Conservation (phyloP, 2,113 vertebrate species). For the Amphiprion ocellaris region DNA sequence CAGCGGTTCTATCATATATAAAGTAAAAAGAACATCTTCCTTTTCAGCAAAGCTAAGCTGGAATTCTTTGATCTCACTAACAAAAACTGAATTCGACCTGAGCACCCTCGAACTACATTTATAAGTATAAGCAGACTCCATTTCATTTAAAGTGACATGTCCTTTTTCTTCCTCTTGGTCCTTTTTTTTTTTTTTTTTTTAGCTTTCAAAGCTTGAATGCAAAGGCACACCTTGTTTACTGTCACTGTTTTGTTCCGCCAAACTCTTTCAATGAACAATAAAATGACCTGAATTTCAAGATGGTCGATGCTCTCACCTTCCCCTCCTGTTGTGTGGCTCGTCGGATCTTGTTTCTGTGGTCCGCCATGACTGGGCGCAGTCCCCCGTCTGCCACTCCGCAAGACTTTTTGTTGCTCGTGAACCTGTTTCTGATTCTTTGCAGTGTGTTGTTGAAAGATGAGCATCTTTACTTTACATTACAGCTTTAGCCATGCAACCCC, state of each 20-base stretch:
- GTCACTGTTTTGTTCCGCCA: conserved; percentile 75
- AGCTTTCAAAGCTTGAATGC: conserved; percentile 65
- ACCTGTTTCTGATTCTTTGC: conserved; percentile 90
- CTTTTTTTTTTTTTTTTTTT: conserved; percentile 57
- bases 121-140: conserved; percentile 67
- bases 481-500: conserved; percentile 91
- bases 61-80: conserved; percentile 87
- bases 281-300: conserved; percentile 83
- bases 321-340: conserved; percentile 83
- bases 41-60: conserved; percentile 78
- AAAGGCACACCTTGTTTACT: conserved; percentile 78
- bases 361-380: conserved; percentile 92
- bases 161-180: conserved; percentile 62
- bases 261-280: conserved; percentile 83
- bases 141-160: conserved; percentile 71
- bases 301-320: conserved; percentile 92
- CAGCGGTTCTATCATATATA: conserved; percentile 65
- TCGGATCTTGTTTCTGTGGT: conserved; percentile 82
- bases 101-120: conserved; percentile 81
- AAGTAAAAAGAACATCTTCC: conserved; percentile 63
- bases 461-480: conserved; percentile 95
- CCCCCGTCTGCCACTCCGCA: conserved; percentile 84
- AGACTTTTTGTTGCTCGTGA: conserved; percentile 88
- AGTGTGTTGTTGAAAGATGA: conserved; percentile 92
- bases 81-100: conserved; percentile 83